A percentile compares a stretch with the other conserved stretches of the same genome.
Conservation (phyloP, 1,140 invertebrate species). For the Leptoteleia sp. region DNA sequence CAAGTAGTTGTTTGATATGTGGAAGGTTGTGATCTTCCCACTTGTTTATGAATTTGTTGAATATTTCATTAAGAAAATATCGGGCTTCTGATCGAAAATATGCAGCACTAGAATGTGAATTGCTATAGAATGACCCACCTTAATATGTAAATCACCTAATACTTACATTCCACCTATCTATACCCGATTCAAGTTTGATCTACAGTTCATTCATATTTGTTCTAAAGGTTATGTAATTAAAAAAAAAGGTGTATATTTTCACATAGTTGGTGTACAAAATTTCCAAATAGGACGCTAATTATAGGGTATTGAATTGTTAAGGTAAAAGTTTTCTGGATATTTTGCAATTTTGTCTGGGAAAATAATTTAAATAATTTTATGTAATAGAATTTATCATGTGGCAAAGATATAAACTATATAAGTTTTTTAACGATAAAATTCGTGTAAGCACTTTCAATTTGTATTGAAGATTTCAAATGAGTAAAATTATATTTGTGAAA, state of each 20-base stretch:
- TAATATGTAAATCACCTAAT: conserved; percentile 35
- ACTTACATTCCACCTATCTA: conserved; percentile 19
- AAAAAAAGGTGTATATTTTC: neutral
- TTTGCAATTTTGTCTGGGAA: no score
- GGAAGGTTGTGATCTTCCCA: neutral
- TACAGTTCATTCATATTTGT: conserved; percentile 15
- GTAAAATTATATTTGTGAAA: no score
- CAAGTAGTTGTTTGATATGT: no score
- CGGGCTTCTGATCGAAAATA: conserved; percentile 5
- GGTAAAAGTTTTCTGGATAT: no score
- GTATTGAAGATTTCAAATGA: no score
- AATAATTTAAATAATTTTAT: no score
- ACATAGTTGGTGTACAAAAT: neutral
- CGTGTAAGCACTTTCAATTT: no score
- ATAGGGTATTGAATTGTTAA: no score
- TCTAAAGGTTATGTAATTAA: conserved; percentile 5
- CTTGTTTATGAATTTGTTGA: neutral
- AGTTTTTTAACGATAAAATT: no score
- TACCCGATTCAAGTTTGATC: conserved; percentile 26
- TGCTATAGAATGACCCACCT: conserved; percentile 27
- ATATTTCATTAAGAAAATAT: neutral
- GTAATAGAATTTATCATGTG: no score
- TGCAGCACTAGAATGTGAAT: conserved; percentile 21
- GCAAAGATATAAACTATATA: no score
- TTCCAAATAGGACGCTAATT: no score